Evolutionary conservation across 2,797 vertebrate species (phyloP).

Genomic region (Columba guinea): DNA sequence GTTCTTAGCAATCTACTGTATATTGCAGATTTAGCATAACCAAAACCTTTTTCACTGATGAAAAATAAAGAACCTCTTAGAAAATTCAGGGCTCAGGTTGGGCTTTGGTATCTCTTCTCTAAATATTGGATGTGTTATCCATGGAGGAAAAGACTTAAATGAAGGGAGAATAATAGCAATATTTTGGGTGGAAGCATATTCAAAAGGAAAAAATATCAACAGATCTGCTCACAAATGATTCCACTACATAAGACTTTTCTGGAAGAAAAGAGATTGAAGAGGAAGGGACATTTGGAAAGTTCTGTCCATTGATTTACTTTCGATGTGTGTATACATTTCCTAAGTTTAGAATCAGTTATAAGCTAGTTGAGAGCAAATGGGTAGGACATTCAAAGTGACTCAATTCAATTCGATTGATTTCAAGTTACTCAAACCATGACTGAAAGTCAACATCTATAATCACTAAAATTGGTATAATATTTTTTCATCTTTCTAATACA

Average conservation of each 20-base stretch:
- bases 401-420: neutral
- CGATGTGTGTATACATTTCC: fast-evolving
- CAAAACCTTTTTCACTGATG: neutral
- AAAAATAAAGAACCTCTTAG: neutral
- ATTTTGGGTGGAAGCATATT: neutral
- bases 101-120: neutral
- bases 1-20: neutral
- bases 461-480: neutral
- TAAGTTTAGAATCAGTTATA: neutral
- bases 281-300: neutral
- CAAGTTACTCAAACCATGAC: neutral
- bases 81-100: neutral
- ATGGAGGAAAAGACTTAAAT: neutral
- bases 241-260: neutral
- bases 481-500: neutral
- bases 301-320: neutral
- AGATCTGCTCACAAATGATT: neutral
- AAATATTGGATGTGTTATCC: neutral
- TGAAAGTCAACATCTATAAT: neutral
- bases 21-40: neutral
- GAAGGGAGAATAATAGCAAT: neutral
- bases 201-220: neutral
- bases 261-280: neutral
- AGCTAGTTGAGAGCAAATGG: neutral
- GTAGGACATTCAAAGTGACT: neutral